These are phyloP conservation scores for Coboldia fuscipes DNA, from an alignment of 1,140 invertebrate genomes.

Conservation along the genomic window DNA sequence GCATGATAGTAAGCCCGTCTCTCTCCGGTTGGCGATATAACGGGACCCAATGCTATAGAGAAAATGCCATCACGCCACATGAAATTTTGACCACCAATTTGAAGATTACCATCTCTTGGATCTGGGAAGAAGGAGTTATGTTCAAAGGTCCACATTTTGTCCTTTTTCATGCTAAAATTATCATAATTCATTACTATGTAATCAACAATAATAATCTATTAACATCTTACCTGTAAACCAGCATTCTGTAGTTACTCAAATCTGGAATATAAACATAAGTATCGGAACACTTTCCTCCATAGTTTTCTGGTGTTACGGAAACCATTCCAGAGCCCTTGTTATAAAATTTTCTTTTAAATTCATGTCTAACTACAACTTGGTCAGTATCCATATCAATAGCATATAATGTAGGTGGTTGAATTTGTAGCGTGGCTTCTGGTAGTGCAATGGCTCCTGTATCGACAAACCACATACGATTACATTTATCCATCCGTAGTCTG, in stretches of 20 bases:
- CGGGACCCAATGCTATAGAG: conserved; percentile 34
- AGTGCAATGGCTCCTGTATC: conserved; percentile 33
- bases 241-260: conserved; percentile 32
- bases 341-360: not conserved
- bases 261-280: conserved; percentile 44
- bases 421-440: not conserved
- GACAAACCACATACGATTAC: conserved; percentile 39
- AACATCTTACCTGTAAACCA: conserved; percentile 26
- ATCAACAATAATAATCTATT: not conserved
- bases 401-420: conserved; percentile 30
- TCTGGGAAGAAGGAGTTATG: conserved; percentile 55
- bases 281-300: conserved; percentile 28
- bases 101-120: conserved; percentile 40
- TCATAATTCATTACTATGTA: not conserved
- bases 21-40: conserved; percentile 25
- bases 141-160: conserved; percentile 37
- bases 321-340: conserved; percentile 21
- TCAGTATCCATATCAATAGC: conserved; percentile 33
- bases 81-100: conserved; percentile 36
- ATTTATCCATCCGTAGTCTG: conserved; percentile 33
- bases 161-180: conserved; percentile 22
- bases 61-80: conserved; percentile 55
- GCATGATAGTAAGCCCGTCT: conserved; percentile 43
- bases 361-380: not conserved
- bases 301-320: conserved; percentile 33